Base-by-base conservation (phyloP, 23 tunicate genomes). In the Ascidia mentula region DNA sequence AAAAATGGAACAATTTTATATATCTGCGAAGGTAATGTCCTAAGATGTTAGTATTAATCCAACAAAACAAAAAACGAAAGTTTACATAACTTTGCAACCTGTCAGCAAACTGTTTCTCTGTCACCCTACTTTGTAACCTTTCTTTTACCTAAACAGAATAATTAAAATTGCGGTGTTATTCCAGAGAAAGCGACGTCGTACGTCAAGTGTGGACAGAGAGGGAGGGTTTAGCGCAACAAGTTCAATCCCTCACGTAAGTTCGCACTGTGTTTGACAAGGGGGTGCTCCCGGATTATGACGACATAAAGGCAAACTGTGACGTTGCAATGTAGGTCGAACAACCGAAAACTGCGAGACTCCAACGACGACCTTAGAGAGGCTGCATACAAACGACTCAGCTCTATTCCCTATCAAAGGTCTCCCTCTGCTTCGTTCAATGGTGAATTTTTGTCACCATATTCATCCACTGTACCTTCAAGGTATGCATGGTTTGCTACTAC, bases 331-430 rank as follows among this genome's bases (percentile, higher is more conserved):
- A 90, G 90, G 17, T 39, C 87, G 36, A 53, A 86, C 72, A 92
- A 92, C 45, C 82, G 89, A 38, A 70, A 80, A 36, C 79, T 92
- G 12, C 84, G 73, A 8, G 92, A 92, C 40, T 87, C 89, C 34
- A 82, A 92, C 89, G 97, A 87, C 72, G 82, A 80, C n/a, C 45
- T 92, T 37, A 81, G 87, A n/a, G 89, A 28, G 18, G 79, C 86
- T 42, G 45, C 79, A 22, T 71, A 46, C 45, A 39, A 40, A 26
- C 77, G 85, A n/a, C 30, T 70, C 28, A 20, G 46, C 46, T 36
- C 77, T 28, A 36, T 36, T 36, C 6, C 34, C 39, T 40, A 33
- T 33, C 7, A 20, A 1, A 70, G 40, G 20, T 81, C 85, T 0
- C 85, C 85, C 7, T n/a, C 69, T 9, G 39, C 69, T 15, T 79